Evolutionary conservation across 2,797 vertebrate species (phyloP).

Genomic region (Acanthurus lineatus): DNA sequence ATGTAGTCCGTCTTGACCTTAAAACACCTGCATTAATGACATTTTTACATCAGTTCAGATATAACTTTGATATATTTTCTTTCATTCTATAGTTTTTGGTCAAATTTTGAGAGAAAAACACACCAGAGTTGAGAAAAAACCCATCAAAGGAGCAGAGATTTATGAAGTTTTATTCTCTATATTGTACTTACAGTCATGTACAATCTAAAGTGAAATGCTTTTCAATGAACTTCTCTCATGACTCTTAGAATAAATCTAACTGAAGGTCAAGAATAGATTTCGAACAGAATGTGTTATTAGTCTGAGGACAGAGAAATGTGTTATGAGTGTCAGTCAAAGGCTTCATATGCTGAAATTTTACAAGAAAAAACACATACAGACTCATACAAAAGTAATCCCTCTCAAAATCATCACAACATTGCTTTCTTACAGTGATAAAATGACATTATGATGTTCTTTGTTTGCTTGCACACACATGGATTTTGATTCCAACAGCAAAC

Average conservation of each 20-base stretch:
- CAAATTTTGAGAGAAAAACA: neutral
- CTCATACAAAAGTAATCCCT: too few relatives aligned
- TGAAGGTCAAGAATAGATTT: too few relatives aligned
- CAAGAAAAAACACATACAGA: too few relatives aligned
- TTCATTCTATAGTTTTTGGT: neutral
- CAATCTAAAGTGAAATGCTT: neutral
- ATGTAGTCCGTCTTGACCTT: neutral
- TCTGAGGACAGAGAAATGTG: too few relatives aligned
- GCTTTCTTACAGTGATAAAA: too few relatives aligned
- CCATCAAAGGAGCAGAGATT: neutral
- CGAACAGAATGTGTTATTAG: too few relatives aligned
- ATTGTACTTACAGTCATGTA: neutral
- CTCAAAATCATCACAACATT: too few relatives aligned
- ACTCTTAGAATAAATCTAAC: neutral
- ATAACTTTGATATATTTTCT: neutral
- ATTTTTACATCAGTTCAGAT: neutral
- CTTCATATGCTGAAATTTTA: too few relatives aligned
- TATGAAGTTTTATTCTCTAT: neutral
- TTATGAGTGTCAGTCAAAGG: too few relatives aligned
- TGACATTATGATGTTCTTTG: neutral
- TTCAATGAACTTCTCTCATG: neutral
- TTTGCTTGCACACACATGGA: neutral
- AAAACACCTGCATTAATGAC: slow-evolving; percentile 13
- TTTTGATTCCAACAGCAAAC: neutral
- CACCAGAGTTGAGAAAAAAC: neutral